Percentiles rank a stretch among this genome's conserved stretches.
These are phyloP conservation scores for Megatriorchis doriae DNA, from an alignment of 2,113 vertebrate species.

Conservation along the genomic window DNA sequence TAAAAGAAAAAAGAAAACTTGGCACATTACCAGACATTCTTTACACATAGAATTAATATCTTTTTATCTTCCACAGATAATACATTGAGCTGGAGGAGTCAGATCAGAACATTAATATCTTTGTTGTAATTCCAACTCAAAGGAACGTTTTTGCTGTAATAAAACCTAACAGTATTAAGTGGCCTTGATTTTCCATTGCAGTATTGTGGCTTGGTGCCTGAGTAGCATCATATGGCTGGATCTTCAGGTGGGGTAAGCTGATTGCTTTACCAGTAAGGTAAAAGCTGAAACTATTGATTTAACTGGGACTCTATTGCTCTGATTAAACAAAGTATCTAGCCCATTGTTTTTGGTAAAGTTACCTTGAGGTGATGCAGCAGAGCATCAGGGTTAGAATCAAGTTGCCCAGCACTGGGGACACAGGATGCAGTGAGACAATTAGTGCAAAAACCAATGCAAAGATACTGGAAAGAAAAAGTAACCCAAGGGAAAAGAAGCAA, in stretches of 20 bases:
- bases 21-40: neutral
- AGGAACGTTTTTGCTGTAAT: neutral
- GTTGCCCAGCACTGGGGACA: neutral
- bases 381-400: neutral
- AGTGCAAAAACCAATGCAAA: neutral
- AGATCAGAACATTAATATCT: neutral
- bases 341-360: neutral
- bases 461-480: neutral
- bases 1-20: neutral
- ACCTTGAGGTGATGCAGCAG: neutral
- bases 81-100: neutral
- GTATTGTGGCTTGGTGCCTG: neutral
- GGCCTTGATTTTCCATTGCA: neutral
- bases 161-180: neutral
- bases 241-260: neutral
- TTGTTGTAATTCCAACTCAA: conserved; percentile 10
- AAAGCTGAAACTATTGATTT: neutral
- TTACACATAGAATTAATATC: neutral
- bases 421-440: neutral
- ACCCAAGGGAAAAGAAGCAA: neutral
- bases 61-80: neutral
- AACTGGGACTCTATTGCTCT: neutral
- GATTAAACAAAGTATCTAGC: neutral
- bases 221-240: neutral
- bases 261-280: neutral